Evolutionary conservation across 2,113 vertebrate species (phyloP).

Genomic region (Silurus asotus): DNA sequence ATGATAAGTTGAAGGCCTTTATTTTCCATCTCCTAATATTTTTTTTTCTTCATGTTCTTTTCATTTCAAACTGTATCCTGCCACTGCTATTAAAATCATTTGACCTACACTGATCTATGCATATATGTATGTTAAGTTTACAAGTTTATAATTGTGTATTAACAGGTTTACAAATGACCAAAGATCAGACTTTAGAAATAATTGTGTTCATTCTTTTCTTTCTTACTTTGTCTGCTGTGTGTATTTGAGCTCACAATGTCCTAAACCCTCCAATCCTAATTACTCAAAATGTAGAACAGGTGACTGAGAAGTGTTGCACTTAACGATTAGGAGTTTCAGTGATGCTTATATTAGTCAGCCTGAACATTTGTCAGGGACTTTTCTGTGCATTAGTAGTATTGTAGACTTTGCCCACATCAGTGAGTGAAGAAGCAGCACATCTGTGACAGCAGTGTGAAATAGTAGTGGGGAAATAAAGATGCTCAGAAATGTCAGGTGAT

Average conservation of each 20-base stretch:
- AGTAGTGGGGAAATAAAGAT: neutral
- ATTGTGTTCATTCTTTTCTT: neutral
- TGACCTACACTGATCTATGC: neutral
- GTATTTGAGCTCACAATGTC: neutral
- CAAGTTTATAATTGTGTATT: neutral
- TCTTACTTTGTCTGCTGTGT: no score
- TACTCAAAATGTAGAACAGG: neutral
- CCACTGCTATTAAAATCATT: constrained; percentile 16
- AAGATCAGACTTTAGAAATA: neutral
- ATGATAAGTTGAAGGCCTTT: neutral
- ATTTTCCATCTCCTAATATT: neutral
- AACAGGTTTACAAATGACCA: constrained; percentile 6
- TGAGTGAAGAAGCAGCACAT: neutral
- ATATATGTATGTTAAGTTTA: neutral
- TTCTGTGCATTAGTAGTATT: neutral
- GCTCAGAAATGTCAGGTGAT: constrained; percentile 40
- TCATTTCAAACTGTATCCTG: neutral
- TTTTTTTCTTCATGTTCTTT: neutral
- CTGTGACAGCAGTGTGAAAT: neutral
- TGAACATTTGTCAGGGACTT: neutral
- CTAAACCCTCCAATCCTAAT: neutral
- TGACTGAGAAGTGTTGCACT: neutral
- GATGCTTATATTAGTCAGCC: neutral
- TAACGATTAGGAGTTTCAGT: no score
- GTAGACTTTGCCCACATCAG: neutral